phyloP scores from a whole-genome alignment of 2,888 invertebrate genomes.

The Zaprionus obscuricornis region DNA sequence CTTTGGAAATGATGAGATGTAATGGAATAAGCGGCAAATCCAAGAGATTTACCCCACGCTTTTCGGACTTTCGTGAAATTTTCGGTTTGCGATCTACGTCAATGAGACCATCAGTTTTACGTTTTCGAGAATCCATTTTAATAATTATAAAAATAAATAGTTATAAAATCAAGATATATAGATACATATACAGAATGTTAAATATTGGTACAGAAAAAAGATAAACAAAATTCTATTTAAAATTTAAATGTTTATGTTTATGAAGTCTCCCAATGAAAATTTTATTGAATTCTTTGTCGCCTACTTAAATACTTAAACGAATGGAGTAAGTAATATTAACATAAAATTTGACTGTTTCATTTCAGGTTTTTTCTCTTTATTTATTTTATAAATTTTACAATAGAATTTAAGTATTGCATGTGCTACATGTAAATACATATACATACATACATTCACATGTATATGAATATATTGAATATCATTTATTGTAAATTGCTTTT shows the following conservation, averaged over 20 bases:
- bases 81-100: conserved; percentile 2
- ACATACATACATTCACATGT: background rate
- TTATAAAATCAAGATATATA: background rate
- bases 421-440: background rate
- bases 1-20: conserved; percentile 25
- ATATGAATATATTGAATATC: conserved; percentile 5
- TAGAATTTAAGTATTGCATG: background rate
- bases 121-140: conserved; percentile 26
- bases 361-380: no score
- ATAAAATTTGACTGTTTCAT: no score
- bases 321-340: no score
- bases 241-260: background rate
- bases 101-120: background rate
- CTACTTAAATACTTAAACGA: conserved; percentile 14
- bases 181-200: no score
- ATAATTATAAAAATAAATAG: background rate
- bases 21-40: conserved; percentile 36
- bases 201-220: no score
- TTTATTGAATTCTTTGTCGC: conserved; percentile 19
- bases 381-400: no score
- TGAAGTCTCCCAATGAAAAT: no score
- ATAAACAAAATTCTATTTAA: background rate
- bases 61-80: background rate
- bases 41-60: background rate
- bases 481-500: conserved; percentile 34